These are phyloP conservation scores for Australoheros scitulus DNA, from an alignment of 2,113 vertebrate species.

Conservation along the genomic window DNA sequence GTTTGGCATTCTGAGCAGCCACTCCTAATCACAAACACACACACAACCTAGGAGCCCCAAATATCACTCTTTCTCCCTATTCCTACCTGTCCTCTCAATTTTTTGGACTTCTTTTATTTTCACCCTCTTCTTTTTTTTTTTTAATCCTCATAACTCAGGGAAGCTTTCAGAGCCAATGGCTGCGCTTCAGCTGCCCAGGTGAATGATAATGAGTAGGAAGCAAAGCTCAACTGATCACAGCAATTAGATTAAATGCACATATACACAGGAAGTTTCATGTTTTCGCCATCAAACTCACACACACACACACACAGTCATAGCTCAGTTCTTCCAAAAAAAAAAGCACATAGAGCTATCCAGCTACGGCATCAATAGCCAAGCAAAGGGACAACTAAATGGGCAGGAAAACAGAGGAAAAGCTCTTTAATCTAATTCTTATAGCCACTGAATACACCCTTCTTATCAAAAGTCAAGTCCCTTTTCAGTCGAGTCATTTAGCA, in stretches of 20 bases:
- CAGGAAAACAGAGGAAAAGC: conserved; percentile 44
- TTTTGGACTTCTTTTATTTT: not conserved
- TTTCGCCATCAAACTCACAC: conserved; percentile 11
- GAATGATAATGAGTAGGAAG: conserved; percentile 57
- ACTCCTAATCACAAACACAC: conserved; percentile 43
- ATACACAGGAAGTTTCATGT: conserved; percentile 25
- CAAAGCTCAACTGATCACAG: conserved; percentile 38
- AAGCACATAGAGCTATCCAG: conserved; percentile 15
- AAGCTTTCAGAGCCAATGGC: not conserved
- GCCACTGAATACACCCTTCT: conserved; percentile 31
- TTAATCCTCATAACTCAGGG: not conserved
- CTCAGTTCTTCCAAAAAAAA: conserved; percentile 15
- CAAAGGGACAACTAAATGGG: conserved; percentile 43
- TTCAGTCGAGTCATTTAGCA: conserved; percentile 55
- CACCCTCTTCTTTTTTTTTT: not conserved
- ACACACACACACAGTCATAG: conserved; percentile 15
- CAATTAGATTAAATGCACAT: conserved; percentile 27
- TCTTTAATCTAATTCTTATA: conserved; percentile 49
- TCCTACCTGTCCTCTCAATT: not conserved
- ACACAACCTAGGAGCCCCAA: conserved; percentile 30
- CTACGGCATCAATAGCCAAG: conserved; percentile 20
- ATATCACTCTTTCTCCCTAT: conserved; percentile 3
- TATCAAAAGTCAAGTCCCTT: conserved; percentile 39
- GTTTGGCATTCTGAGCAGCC: conserved; percentile 73
- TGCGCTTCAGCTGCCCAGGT: conserved; percentile 31